These are phyloP conservation scores for Rapana venosa DNA, from an alignment of 2,888 invertebrate species.

Conservation along the genomic window DNA sequence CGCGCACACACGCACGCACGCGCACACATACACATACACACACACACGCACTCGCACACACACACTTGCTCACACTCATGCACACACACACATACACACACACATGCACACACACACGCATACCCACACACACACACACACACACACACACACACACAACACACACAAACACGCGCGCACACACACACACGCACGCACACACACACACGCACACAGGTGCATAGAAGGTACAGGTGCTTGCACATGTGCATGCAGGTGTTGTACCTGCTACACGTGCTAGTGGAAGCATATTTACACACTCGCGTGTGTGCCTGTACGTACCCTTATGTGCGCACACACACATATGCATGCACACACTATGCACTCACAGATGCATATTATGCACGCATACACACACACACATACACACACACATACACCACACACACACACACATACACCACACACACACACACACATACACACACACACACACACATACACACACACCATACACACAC, in stretches of 20 bases:
- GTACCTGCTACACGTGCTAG: too few species aligned
- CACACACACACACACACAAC: background rate
- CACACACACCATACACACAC: background rate
- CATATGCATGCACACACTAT: background rate
- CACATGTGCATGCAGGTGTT: too few species aligned
- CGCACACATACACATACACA: too few species aligned
- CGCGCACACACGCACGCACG: too few species aligned
- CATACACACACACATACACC: background rate
- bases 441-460: background rate
- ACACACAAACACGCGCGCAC: background rate
- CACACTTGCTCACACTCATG: too few species aligned
- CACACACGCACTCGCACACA: too few species aligned
- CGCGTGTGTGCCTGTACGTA: background rate
- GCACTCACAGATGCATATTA: background rate
- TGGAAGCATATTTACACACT: too few species aligned
- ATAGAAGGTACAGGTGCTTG: too few species aligned
- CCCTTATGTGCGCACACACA: background rate
- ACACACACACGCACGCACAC: too few species aligned
- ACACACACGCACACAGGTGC: too few species aligned
- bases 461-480: background rate
- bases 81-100: too few species aligned
- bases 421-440: background rate
- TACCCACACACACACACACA: background rate
- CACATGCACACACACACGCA: background rate
- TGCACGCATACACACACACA: background rate